Conservation (phyloP, 1,140 invertebrate species). For the Rhagoletis pomonella region DNA sequence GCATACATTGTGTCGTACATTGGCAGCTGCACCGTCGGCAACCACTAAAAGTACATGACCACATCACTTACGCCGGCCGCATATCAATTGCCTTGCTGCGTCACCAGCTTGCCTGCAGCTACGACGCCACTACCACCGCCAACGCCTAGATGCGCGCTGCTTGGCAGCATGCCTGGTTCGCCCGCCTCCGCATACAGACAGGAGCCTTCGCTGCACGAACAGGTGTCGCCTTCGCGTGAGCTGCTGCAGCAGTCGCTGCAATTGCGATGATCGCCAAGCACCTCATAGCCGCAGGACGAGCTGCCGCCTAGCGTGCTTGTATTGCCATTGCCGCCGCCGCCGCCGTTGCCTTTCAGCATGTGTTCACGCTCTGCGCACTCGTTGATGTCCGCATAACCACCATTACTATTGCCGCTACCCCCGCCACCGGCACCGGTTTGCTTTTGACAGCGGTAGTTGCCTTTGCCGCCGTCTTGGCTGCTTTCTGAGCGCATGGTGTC, state of each 20-base stretch:
- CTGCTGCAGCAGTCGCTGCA: conserved; percentile 73
- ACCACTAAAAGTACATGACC: conserved; percentile 59
- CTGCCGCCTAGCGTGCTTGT: conserved; percentile 52
- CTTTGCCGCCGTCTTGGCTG: conserved; percentile 66
- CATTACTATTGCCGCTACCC: conserved; percentile 56
- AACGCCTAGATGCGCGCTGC: conserved; percentile 15
- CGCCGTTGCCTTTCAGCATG: conserved; percentile 61
- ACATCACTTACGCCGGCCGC: conserved; percentile 54
- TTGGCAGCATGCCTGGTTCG: conserved; percentile 61
- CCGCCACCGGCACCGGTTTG: neutral
- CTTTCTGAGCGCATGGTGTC: conserved; percentile 66
- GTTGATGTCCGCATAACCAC: conserved; percentile 54
- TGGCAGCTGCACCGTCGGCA: conserved; percentile 34
- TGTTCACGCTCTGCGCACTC: conserved; percentile 69
- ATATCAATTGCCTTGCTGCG: conserved; percentile 52
- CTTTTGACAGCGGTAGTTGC: conserved; percentile 57
- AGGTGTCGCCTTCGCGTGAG: conserved; percentile 72
- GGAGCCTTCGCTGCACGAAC: conserved; percentile 73
- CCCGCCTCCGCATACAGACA: conserved; percentile 73
- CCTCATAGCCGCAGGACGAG: conserved; percentile 61
- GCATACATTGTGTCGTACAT: neutral
- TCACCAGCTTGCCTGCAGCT: conserved; percentile 53
- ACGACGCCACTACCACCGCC: conserved; percentile 14
- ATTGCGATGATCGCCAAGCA: conserved; percentile 60
- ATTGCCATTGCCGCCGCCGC: conserved; percentile 16